phyloP scores from a whole-genome alignment of 2,113 vertebrate genomes.

The Daboia siamensis region DNA sequence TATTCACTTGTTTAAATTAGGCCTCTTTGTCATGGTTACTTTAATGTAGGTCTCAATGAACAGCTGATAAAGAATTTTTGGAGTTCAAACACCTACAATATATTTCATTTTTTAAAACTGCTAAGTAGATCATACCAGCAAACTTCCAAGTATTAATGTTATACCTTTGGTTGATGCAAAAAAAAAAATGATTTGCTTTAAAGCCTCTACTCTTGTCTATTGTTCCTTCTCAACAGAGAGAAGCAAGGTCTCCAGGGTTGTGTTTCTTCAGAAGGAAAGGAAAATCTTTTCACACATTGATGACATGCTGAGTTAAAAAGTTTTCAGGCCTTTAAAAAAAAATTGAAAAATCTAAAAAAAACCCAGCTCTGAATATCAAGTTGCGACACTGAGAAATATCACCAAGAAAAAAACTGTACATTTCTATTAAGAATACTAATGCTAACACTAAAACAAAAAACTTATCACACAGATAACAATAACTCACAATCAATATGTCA shows the following conservation, averaged over 20 bases:
- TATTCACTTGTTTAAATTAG: not conserved
- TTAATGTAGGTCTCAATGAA: not conserved
- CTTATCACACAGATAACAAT: not conserved
- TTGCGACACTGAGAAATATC: conserved; percentile 56
- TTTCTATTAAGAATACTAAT: conserved; percentile 43
- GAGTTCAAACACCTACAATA: not conserved
- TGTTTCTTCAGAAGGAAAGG: conserved; percentile 37
- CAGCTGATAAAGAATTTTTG: no score
- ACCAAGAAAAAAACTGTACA: conserved; percentile 48
- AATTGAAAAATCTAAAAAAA: conserved; percentile 44
- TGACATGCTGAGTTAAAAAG: conserved; percentile 59
- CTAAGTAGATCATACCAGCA: not conserved
- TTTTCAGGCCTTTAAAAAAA: conserved; percentile 43
- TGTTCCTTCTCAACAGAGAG: not conserved
- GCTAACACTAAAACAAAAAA: not conserved
- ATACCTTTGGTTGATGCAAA: not conserved
- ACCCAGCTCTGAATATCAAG: conserved; percentile 36
- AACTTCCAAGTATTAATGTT: not conserved
- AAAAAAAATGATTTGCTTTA: not conserved
- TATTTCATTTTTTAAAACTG: not conserved
- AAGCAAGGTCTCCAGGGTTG: not conserved
- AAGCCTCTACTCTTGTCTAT: not conserved
- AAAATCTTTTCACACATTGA: conserved; percentile 25
- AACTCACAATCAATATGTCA: not conserved
- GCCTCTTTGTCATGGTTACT: not conserved